Percentiles rank a stretch among this genome's conserved stretches.
These are phyloP conservation scores for Xylocopa sonorina DNA, from an alignment of 1,140 invertebrate genomes.

Conservation along the genomic window DNA sequence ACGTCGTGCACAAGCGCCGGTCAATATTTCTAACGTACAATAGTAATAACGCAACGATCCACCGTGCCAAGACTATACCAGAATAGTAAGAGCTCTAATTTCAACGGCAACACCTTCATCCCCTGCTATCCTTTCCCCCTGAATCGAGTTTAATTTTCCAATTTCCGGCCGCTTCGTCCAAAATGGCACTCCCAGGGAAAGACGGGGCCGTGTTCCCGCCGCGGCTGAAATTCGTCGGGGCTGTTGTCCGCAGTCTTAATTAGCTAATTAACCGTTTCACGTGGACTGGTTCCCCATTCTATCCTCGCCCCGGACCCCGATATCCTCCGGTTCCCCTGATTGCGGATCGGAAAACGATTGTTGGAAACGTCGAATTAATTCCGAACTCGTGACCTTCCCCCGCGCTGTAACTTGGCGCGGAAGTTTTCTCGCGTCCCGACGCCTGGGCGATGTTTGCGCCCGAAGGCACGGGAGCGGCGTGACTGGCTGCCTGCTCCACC, in stretches of 20 bases:
- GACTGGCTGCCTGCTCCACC: not conserved
- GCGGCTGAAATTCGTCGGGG: not conserved
- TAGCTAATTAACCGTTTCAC: slow-evolving; percentile 49
- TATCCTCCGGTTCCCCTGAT: not conserved
- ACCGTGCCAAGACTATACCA: too few species aligned
- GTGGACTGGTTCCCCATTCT: not conserved
- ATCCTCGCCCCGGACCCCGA: not conserved
- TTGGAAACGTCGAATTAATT: slow-evolving; percentile 19
- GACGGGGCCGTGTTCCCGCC: not conserved
- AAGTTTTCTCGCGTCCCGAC: slow-evolving; percentile 15
- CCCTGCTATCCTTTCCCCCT: too few species aligned
- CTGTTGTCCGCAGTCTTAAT: slow-evolving; percentile 37
- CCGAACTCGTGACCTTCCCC: slow-evolving; percentile 1
- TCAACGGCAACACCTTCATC: not conserved
- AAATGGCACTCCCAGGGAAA: not conserved
- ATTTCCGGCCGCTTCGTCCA: not conserved
- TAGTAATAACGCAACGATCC: too few species aligned
- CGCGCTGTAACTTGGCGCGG: not conserved
- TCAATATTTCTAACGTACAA: too few species aligned
- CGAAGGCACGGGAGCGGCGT: slow-evolving; percentile 3
- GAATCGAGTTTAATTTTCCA: slow-evolving; percentile 32
- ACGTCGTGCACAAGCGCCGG: too few species aligned
- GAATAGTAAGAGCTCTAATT: too few species aligned
- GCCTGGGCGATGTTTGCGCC: not conserved
- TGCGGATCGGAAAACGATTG: slow-evolving; percentile 7